Conservation (phyloP, 2,113 vertebrate genomes). For the Eubucco bourcierii region DNA sequence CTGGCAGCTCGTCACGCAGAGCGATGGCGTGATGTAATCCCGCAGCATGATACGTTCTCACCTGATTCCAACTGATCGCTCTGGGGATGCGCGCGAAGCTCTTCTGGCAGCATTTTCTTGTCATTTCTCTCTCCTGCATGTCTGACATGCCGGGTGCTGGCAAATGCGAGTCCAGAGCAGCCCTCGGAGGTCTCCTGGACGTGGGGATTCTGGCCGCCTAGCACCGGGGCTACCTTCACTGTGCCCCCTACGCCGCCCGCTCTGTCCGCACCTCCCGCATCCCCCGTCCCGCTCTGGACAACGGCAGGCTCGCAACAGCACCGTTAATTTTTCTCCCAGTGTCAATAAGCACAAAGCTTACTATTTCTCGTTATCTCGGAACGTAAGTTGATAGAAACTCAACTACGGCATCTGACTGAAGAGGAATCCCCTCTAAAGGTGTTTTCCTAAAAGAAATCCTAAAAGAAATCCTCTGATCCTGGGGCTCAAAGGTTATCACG, state of each 20-base stretch:
- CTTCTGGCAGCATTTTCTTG: background rate
- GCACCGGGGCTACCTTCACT: background rate
- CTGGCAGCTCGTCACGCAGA: background rate
- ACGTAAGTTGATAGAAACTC: background rate
- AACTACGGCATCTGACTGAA: background rate
- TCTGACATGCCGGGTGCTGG: background rate
- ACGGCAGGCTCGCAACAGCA: background rate
- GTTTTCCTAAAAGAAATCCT: background rate
- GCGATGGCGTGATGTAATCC: background rate
- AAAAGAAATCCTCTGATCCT: background rate
- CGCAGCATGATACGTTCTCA: background rate
- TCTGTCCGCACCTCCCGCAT: background rate
- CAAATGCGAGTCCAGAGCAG: background rate
- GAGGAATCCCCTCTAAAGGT: background rate
- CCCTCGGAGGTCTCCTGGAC: background rate
- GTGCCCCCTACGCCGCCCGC: background rate
- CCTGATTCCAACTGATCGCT: constrained; percentile 25
- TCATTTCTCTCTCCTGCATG: background rate
- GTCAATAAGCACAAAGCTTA: no score
- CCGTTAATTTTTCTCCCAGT: background rate
- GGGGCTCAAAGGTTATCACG: background rate
- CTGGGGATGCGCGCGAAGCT: background rate
- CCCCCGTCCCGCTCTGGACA: background rate
- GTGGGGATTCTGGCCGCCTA: background rate
- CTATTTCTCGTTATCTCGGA: background rate